Evolutionary conservation across 2,797 vertebrate species (phyloP).

Genomic region (Zalophus californianus): DNA sequence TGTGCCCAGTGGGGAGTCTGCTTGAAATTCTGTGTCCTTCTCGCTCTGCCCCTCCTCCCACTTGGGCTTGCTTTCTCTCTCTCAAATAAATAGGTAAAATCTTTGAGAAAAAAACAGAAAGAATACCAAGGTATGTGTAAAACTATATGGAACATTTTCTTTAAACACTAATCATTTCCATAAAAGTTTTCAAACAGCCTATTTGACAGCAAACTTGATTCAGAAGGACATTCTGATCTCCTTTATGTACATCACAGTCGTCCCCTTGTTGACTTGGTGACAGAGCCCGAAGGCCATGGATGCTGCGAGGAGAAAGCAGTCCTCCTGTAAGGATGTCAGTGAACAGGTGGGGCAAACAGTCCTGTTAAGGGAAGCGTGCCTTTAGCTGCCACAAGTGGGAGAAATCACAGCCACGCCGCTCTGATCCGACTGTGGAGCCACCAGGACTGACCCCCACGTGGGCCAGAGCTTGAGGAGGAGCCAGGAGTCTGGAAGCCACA

Average conservation of each 20-base stretch:
- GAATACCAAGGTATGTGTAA: not conserved
- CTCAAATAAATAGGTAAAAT: too few relatives aligned
- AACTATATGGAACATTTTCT: not conserved
- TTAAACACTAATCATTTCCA: not conserved
- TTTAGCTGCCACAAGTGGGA: not conserved
- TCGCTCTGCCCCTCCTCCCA: not conserved
- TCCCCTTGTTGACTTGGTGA: not conserved
- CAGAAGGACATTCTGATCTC: slow-evolving; percentile 23
- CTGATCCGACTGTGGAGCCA: not conserved
- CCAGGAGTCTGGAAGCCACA: not conserved
- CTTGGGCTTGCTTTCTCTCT: not conserved
- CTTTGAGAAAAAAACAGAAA: not conserved
- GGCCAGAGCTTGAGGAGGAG: not conserved
- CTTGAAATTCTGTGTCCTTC: not conserved
- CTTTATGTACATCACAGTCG: not conserved
- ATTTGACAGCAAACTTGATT: not conserved
- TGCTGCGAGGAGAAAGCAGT: not conserved
- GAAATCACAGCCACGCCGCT: not conserved
- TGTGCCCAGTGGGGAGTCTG: not conserved
- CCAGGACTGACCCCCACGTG: not conserved
- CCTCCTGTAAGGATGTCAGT: not conserved
- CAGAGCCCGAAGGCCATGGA: slow-evolving; percentile 1
- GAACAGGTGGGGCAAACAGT: slow-evolving; percentile 2
- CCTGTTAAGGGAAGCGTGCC: slow-evolving; percentile 40
- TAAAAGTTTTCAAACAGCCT: not conserved